phyloP scores from a whole-genome alignment of 2,797 vertebrate genomes.

The Falco peregrinus region DNA sequence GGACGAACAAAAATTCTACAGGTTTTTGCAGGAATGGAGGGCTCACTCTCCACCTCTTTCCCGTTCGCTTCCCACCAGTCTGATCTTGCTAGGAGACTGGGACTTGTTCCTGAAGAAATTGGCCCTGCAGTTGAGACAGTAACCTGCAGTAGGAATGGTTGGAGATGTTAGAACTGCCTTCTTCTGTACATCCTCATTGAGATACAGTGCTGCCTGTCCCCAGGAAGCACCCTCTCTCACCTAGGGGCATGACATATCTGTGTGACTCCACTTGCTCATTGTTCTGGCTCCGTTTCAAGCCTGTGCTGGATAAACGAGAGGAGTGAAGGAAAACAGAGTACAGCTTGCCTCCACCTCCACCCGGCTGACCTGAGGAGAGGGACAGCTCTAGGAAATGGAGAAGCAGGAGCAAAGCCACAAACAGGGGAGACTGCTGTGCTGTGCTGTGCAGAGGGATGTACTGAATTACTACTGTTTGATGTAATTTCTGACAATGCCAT shows the following conservation, averaged over 20 bases:
- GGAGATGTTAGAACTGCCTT: neutral
- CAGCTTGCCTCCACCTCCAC: neutral
- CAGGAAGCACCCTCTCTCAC: neutral
- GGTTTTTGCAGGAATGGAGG: neutral
- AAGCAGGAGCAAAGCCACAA: neutral
- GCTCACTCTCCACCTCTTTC: neutral
- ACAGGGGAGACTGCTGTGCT: neutral
- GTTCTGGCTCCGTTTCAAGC: neutral
- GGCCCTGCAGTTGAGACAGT: neutral
- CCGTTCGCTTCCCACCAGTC: neutral
- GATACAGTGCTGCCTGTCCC: neutral
- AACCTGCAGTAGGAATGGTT: neutral
- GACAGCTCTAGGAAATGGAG: neutral
- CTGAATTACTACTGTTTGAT: neutral
- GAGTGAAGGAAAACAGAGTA: neutral
- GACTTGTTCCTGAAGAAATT: neutral
- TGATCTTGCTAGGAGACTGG: neutral
- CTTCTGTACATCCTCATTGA: neutral
- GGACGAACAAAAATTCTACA: neutral
- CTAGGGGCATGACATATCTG: neutral
- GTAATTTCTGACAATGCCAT: neutral
- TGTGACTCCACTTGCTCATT: rapidly evolving
- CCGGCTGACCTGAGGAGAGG: neutral
- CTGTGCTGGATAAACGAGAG: neutral
- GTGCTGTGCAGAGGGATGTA: neutral